Evolutionary conservation across 2,888 invertebrate species (phyloP), one percentile per base, ranked within the genome.

Genomic region (Itoplectis maculator): DNA sequence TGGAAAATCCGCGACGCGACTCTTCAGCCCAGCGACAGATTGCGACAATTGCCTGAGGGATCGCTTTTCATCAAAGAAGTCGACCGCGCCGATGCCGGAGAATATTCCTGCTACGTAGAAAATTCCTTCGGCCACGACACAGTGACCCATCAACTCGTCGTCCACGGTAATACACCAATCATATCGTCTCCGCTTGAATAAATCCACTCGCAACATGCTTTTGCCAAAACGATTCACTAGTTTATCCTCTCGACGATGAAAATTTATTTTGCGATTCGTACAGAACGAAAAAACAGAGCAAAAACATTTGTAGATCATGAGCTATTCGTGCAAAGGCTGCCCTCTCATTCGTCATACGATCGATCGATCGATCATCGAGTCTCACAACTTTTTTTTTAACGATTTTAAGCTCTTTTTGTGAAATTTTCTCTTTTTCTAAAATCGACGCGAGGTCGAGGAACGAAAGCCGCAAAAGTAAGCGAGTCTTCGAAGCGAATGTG

Each of bases 101-200:
- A 98, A 93, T 99, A 99, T 92, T 96, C 98, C 0, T 99, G 99
- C 93, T 96, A 96, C 88, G 98, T 98, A 18, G 97, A 98, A 92
- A 99, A 99, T 93, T 96, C 96, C 29, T 97, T 97, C 92, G 98
- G 98, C 68, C 97, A 97, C 87, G 98, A 98, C 90, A 97, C 97
- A 15, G 97, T 98, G 69, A 97, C 97, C 0, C 98, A 98, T 93
- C 96, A 97, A 77, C 94, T 99, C 72, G 95, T 97, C 85, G 97
- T 99, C 0, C 96, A 97, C 88, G 96, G 97, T 96, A 90, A 88
- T 23, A 54, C 5, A 54, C 13, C 9, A 11, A 23, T 51, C 49
- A 51, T 18, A 13, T 18, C 42, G 3, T 2, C 23, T 49, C 11
- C 49, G 13, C n/a, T 18, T 73, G 49, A 66, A 51, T 42, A 29